These are phyloP conservation scores for Siniperca undulata DNA, from an alignment of 2,797 vertebrate species.

Conservation along the genomic window DNA sequence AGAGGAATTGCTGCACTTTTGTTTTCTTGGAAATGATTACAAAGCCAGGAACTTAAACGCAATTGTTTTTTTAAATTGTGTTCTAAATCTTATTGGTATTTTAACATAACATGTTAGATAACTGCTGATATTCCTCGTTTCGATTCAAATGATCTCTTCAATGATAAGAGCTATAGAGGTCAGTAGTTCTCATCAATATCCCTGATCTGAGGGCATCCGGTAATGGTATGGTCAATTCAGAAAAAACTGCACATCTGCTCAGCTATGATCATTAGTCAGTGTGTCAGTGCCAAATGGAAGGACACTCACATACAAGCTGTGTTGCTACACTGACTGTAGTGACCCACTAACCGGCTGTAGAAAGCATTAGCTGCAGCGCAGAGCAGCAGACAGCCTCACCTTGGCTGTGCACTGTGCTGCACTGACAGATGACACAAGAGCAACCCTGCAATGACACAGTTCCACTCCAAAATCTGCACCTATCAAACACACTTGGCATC, in stretches of 20 bases:
- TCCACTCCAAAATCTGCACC: slow-evolving; percentile 28
- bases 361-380: slow-evolving; percentile 41
- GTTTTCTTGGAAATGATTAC: slow-evolving; percentile 1
- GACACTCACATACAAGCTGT: slow-evolving; percentile 36
- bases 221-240: slow-evolving; percentile 9
- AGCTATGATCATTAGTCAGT: slow-evolving; percentile 37
- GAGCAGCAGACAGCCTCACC: slow-evolving; percentile 55
- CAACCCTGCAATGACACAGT: slow-evolving; percentile 48
- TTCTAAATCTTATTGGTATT: slow-evolving; percentile 1
- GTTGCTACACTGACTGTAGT: slow-evolving; percentile 43
- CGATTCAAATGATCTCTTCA: neutral
- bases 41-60: neutral
- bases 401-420: slow-evolving; percentile 49
- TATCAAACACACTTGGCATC: slow-evolving; percentile 49
- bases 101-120: neutral
- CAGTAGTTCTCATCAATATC: slow-evolving; percentile 12
- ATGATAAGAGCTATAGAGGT: slow-evolving; percentile 4
- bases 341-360: slow-evolving; percentile 65
- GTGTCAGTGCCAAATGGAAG: slow-evolving; percentile 26
- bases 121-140: neutral
- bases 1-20: neutral
- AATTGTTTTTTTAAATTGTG: too few species aligned
- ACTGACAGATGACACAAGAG: slow-evolving; percentile 56
- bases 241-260: slow-evolving; percentile 27
- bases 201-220: slow-evolving; percentile 22